Base-by-base conservation (phyloP, 1,140 invertebrate genomes). In the Pararge aegeria region DNA sequence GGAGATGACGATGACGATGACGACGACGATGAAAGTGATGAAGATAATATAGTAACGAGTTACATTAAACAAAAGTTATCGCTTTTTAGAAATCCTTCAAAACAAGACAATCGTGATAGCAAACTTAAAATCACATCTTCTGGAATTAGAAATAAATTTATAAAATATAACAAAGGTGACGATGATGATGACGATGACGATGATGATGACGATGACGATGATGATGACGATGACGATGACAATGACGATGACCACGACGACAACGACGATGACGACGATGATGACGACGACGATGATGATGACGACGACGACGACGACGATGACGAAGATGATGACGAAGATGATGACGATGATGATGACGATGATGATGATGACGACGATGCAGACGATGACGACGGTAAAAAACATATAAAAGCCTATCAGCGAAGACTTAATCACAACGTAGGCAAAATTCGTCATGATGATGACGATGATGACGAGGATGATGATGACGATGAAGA, bases 391-490 rank as follows among this genome's bases (percentile, higher is more conserved):
- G 71, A 89, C 37, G 78, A 90, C 0, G 73, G 90, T n/a, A 77
- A 85, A 27, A 79, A 89, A 7, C n/a, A 56, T 46, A 12, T 29
- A 21, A 51, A 61, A 40, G 27, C 38, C 12, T 34, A 38, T 20
- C 42, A 38, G 6, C 42, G 49, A 16, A 29, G 24, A 40, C 37
- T 50, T 42, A 42, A 51, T 10, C 42, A 55, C 29, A 61, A 61
- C 55, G 9, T 55, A 51, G 52, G 52, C 48, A 61, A 29, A 46
- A 24, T 20, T 9, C 73, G 87, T 34, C 54, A 90, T 67, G 84
- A 91, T 64, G 88, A 92, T 55, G 89, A 92, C 64, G 90, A 92
- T 48, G 87, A 91, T 64, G 81, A 91, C 53, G 89, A 92, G 64
- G 88, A 92, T 55, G 87, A 92, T 68, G 87, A 90, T 38, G 85